A percentile compares a stretch with the other conserved stretches of the same genome.
These are phyloP conservation scores for Muschampia staudingeri DNA, from an alignment of 2,888 invertebrate genomes.

Conservation along the genomic window DNA sequence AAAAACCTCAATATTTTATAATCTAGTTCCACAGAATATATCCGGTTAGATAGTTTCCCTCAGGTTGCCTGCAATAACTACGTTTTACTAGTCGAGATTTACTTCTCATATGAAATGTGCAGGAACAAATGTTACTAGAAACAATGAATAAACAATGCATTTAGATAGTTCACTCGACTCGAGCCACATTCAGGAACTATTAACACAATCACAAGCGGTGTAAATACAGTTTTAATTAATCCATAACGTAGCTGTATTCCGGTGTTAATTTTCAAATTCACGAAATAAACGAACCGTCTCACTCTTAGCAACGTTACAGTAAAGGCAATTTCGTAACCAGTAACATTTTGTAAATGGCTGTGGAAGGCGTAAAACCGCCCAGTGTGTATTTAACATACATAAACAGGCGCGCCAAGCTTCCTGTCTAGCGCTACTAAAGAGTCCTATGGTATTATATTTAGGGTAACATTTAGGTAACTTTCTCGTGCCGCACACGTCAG, in stretches of 20 bases:
- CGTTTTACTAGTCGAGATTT: neutral
- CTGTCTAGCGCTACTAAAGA: conserved; percentile 7
- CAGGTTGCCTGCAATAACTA: no score
- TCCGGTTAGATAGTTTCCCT: no score
- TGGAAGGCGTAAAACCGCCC: conserved; percentile 41
- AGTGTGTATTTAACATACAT: conserved; percentile 5
- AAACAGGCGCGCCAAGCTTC: neutral
- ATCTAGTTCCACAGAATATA: no score
- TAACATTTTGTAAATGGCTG: conserved; percentile 43
- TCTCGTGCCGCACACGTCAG: no score
- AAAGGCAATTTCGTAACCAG: conserved; percentile 30
- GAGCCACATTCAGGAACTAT: conserved; percentile 39
- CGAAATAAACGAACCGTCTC: conserved; percentile 10
- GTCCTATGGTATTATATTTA: neutral
- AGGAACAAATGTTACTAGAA: neutral
- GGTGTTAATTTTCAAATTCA: conserved; percentile 48
- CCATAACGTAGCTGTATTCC: conserved; percentile 32
- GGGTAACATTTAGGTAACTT: neutral
- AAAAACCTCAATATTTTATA: no score
- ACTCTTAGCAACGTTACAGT: conserved; percentile 19
- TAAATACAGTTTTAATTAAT: conserved; percentile 48
- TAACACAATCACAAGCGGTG: conserved; percentile 40
- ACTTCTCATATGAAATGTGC: neutral
- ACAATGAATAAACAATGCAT: neutral
- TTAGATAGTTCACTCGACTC: conserved; percentile 29